Percentiles rank a stretch among this genome's conserved stretches.
Conservation (phyloP, 2,113 vertebrate genomes). For the Cichladusa arquata region DNA sequence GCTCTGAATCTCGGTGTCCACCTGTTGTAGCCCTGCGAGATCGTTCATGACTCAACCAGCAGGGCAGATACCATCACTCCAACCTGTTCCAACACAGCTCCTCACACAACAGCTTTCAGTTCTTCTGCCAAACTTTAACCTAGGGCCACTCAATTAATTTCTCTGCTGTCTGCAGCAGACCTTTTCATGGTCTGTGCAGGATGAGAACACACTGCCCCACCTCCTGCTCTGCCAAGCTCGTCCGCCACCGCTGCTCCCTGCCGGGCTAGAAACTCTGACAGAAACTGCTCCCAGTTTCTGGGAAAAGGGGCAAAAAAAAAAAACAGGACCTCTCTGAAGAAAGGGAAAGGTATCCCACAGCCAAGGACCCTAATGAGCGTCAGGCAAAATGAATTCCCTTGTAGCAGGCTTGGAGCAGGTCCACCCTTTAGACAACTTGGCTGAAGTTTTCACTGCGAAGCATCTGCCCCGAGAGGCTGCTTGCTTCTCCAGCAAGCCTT, state of each 20-base stretch:
- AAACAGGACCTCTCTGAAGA: background rate
- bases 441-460: background rate
- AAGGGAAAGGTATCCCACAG: background rate
- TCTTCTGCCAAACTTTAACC: conserved; percentile 48
- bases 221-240: background rate
- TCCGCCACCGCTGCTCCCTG: background rate
- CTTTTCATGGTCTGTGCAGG: background rate
- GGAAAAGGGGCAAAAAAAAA: background rate
- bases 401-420: background rate
- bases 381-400: background rate
- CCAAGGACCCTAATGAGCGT: background rate
- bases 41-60: background rate
- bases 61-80: conserved; percentile 27
- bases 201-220: background rate
- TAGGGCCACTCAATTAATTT: conserved; percentile 21
- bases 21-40: background rate
- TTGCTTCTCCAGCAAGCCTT: background rate
- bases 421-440: background rate
- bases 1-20: background rate
- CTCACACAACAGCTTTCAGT: background rate
- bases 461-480: background rate
- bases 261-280: conserved; percentile 30
- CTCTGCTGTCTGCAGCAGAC: background rate
- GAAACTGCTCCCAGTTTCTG: background rate
- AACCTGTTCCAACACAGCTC: conserved; percentile 30